Evolutionary conservation across 2,113 vertebrate genomes (phyloP).

Genomic region (Hyla sarda): DNA sequence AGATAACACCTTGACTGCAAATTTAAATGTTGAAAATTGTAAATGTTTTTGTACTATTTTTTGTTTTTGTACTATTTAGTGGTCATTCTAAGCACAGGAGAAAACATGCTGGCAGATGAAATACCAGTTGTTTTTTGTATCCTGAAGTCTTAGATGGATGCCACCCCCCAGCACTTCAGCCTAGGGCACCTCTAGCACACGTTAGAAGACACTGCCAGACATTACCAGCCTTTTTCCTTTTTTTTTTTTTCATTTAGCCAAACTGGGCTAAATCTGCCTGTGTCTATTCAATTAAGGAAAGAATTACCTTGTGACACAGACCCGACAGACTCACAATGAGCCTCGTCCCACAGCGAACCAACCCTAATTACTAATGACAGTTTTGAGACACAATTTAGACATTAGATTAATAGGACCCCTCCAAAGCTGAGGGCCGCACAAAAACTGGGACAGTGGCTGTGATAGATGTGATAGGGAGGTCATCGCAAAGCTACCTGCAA

Average conservation of each 20-base stretch:
- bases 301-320: slow-evolving; percentile 36
- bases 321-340: slow-evolving; percentile 17
- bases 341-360: background rate
- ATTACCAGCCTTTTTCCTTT: background rate
- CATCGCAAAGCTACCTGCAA: background rate
- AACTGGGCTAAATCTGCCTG: slow-evolving; percentile 20
- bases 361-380: slow-evolving; percentile 44
- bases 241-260: background rate
- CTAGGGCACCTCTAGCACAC: background rate
- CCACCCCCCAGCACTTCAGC: background rate
- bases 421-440: slow-evolving; percentile 1
- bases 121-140: background rate
- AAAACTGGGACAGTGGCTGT: background rate
- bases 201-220: background rate
- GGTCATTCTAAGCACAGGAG: no score
- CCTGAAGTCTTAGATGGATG: background rate
- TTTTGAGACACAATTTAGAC: slow-evolving; percentile 39
- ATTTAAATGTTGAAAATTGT: no score
- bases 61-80: no score
- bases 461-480: slow-evolving; percentile 20
- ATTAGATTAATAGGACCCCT: slow-evolving; percentile 46
- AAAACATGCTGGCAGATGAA: background rate
- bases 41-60: no score
- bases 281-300: slow-evolving; percentile 34
- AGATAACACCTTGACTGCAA: no score